Evolutionary conservation across 2,888 invertebrate species (phyloP).

Genomic region (Lacanobia oleracea): DNA sequence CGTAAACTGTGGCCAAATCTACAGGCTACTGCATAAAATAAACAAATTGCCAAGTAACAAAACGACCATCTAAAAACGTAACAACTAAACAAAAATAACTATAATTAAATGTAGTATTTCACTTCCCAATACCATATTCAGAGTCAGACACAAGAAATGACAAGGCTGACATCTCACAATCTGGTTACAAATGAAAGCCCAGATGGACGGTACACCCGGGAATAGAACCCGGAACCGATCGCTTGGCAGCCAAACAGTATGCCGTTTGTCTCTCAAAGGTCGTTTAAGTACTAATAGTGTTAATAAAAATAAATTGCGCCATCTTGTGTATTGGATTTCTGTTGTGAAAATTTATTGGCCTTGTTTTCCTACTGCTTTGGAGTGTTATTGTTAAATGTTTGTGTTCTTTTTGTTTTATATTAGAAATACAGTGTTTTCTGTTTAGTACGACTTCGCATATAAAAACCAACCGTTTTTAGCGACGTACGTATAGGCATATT

Average conservation of each 20-base stretch:
- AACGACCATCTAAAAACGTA: not conserved
- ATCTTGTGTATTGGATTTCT: slow-evolving; percentile 46
- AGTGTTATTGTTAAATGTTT: slow-evolving; percentile 6
- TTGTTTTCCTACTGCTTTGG: slow-evolving; percentile 26
- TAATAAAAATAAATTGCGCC: slow-evolving; percentile 45
- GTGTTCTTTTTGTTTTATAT: not conserved
- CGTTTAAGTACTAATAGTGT: slow-evolving; percentile 45
- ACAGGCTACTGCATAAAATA: no score
- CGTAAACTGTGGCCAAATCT: no score
- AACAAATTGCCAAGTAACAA: not conserved
- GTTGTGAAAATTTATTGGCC: slow-evolving; percentile 25
- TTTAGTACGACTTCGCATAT: no score
- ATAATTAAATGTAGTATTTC: slow-evolving; percentile 20
- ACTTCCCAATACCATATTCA: slow-evolving; percentile 3
- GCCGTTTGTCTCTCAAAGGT: slow-evolving; percentile 60
- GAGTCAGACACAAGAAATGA: slow-evolving; percentile 23
- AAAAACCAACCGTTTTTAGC: no score
- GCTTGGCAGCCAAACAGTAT: slow-evolving; percentile 58
- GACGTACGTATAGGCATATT: no score
- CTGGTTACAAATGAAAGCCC: slow-evolving; percentile 29
- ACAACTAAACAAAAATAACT: not conserved
- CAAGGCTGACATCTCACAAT: slow-evolving; percentile 33
- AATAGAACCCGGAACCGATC: slow-evolving; percentile 67
- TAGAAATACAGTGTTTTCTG: not conserved
- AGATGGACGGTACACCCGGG: slow-evolving; percentile 37